Evolutionary conservation across 1,140 invertebrate species (phyloP), one percentile per base, ranked within the genome.

Genomic region (Plectrocnemia conspersa): DNA sequence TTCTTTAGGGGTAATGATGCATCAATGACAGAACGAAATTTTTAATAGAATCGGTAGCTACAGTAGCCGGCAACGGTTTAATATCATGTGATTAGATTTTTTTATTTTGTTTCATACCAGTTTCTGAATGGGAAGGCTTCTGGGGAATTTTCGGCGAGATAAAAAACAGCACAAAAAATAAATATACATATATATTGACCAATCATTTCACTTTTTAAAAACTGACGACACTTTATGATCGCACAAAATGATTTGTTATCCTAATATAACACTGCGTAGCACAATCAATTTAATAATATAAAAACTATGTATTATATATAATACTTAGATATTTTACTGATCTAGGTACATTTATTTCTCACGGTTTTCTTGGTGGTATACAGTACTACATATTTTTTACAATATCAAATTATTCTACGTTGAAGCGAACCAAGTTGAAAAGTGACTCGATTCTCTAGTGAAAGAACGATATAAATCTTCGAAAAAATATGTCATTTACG

Each of bases 1-100:
- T 60, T 56, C 58, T 54, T 56, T n/a, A 32, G 23, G 50, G 27
- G 47, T 61, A 61, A 61, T 61, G 59, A 61, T 45, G 50, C 52
- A 46, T 54, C 59, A 61, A 61, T 61, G 59, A 61, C 59, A 61
- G 59, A 61, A 57, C 54, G 59, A 56, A 61, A 57, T 61, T 61
- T 61, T 57, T 57, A 57, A 61, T 61, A 61, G 59, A 61, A 61
- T 56, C 59, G 55, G 58, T 56, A 56, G 58, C 58, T 48, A 56
- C 58, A 54, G 58, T 60, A 60, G 58, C 58, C 50, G 54, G 50
- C 54, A 52, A 54, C 50, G 54, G 54, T 52, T 53, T 54, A 47
- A 55, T 53, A 48, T 56, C 58, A 55, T 60, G 54, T 60, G 54
- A 60, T 60, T 55, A 56, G 49, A 35, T 60, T 56, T 60, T 58